Base-by-base conservation (phyloP, 2,113 vertebrate genomes). In the Tringa solitaria region DNA sequence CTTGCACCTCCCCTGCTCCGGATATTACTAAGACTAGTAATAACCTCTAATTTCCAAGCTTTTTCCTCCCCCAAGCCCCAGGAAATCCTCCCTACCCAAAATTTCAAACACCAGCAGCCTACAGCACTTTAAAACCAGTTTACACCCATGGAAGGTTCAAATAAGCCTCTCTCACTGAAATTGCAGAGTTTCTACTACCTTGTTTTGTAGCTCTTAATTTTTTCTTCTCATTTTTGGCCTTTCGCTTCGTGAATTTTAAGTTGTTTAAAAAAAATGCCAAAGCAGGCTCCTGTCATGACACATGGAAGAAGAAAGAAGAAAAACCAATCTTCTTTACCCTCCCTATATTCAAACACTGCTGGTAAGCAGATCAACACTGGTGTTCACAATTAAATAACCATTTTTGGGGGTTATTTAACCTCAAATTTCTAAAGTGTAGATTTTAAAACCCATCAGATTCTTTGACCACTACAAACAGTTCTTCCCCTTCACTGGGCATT, bases 291-390 rank as follows among this genome's bases (percentile, higher is more conserved):
- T 50, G 35, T 4, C 15, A 23, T 6, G 4, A 30, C 33, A 76
- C 0, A 2, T 8, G 9, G 4, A 61, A 72, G 10, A 57, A 45
- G 3, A 48, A 9, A 48, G 14, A 59, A 57, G 6, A 43, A 74
- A 7, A 32, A 61, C 12, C 4, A 59, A 10, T 4, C 14, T 53
- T 28, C 46, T 23, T 14, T 57, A 56, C 6, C 3, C 32, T 59
- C 20, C 30, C 32, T 45, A 3, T 24, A 64, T 18, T 15, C 27
- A 63, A 89, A 63, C 37, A 41, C 37, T 72, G 32, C 14, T 45
- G 16, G 17, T 33, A 57, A 73, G 33, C 39, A 60, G 22, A 57
- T 56, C 5, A 57, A 35, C 21, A 20, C 17, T 33, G 33, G 7
- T 18, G 27, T 32, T 82, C 15, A 10, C 19, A 64, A 4, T 33